Conservation (phyloP, 1,140 invertebrate genomes). For the Aphidius gifuensis region DNA sequence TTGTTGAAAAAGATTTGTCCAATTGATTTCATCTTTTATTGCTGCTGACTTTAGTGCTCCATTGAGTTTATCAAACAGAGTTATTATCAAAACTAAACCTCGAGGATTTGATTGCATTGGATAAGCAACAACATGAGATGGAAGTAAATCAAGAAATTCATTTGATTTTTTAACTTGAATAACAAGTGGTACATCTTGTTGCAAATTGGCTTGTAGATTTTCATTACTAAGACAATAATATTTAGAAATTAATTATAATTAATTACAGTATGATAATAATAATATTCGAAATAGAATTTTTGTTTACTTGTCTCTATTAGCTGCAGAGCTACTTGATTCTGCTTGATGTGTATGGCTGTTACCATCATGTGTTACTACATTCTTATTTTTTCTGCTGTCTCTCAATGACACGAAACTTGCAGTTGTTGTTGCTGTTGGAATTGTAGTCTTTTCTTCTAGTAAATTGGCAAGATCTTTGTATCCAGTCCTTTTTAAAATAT, state of each 20-base stretch:
- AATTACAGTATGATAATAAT: constrained; percentile 10
- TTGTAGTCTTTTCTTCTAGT: constrained; percentile 23
- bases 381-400: background rate
- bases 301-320: no score
- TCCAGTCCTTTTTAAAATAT: constrained; percentile 32
- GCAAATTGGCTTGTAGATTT: constrained; percentile 24
- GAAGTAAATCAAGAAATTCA: constrained; percentile 36
- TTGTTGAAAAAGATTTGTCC: constrained; percentile 53
- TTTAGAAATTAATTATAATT: background rate
- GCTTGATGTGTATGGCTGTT: background rate
- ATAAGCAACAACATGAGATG: constrained; percentile 42
- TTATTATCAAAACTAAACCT: constrained; percentile 60
- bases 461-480: constrained; percentile 32
- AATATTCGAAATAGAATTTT: no score
- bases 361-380: background rate
- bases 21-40: constrained; percentile 52
- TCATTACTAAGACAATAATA: constrained; percentile 15
- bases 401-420: no score
- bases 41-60: constrained; percentile 50
- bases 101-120: constrained; percentile 56
- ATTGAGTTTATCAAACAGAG: constrained; percentile 54
- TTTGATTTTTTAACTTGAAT: constrained; percentile 44
- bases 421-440: background rate
- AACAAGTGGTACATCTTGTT: constrained; percentile 28
- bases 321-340: background rate